Evolutionary conservation across 2,797 vertebrate genomes (phyloP), one percentile per base, ranked within the genome.

Genomic region (Megalops cyprinoides): DNA sequence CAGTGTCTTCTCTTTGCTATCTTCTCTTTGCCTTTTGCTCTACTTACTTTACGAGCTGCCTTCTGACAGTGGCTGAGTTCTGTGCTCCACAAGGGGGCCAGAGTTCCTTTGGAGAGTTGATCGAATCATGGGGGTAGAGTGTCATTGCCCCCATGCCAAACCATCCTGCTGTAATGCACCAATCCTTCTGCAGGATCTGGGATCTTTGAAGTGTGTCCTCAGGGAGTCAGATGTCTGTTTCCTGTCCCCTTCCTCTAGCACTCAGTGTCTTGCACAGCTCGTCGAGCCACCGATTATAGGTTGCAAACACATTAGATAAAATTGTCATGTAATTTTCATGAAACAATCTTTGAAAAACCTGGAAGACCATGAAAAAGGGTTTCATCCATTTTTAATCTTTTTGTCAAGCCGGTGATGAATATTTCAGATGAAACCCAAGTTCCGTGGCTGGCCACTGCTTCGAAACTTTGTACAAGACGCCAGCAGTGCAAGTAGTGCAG

Each of bases 381-480:
- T 88, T 94, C 91, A 94, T 95, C 92, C 88, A 95, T 95, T 93
- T 95, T 94, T 95, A 87, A 94, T 95, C 90, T 94, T 94, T 94
- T 95, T 94, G 94, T 95, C 93, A 91, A 92, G 92, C 87, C 74
- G 84, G 90, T 93, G 82, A 94, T 95, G 83, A 95, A 95, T 95
- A 94, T 95, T 95, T 94, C 87, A 95, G 88, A 65, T 56, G n/a
- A 23, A 62, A 69, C 67, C 55, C 51, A 78, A 80, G 62, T 78
- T 82, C 74, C 86, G 89, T 83, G 86, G 86, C 89, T 93, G 93
- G 93, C 94, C 87, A 85, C 89, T 87, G 89, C 86, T 83, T 90
- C 88, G 86, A 93, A 93, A 94, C 93, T 94, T 94, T 94, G 93
- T 94, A 94, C 89, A 91, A 88, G 86, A 91, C 91, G 94, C 94